phyloP scores from a whole-genome alignment of 1,140 invertebrate genomes.

The Lepidurus couesii region DNA sequence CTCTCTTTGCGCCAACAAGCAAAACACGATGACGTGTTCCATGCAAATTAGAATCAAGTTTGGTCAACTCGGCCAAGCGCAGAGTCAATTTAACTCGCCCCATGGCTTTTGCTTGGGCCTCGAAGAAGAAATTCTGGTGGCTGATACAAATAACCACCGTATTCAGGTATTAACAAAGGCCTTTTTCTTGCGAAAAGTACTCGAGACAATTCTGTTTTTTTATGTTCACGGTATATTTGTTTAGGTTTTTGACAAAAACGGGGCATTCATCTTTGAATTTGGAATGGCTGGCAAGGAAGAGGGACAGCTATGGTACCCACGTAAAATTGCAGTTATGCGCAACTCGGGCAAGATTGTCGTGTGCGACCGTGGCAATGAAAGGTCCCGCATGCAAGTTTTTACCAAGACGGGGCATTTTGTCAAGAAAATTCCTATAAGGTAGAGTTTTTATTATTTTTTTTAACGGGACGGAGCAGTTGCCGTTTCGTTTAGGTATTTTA shows the following conservation, averaged over 20 bases:
- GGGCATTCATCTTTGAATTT: slow-evolving; percentile 81
- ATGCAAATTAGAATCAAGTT: slow-evolving; percentile 90
- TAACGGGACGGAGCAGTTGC: not conserved
- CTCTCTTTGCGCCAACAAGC: not conserved
- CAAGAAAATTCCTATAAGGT: slow-evolving; percentile 78
- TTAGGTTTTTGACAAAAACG: slow-evolving; percentile 82
- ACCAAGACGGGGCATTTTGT: slow-evolving; percentile 52
- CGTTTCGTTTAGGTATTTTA: slow-evolving; percentile 25
- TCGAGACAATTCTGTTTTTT: slow-evolving; percentile 25
- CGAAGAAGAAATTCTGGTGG: slow-evolving; percentile 91
- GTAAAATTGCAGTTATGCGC: slow-evolving; percentile 88
- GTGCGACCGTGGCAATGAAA: slow-evolving; percentile 91
- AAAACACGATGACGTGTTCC: slow-evolving; percentile 43
- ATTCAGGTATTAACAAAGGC: slow-evolving; percentile 55
- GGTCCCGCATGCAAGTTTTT: slow-evolving; percentile 93
- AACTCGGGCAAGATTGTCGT: slow-evolving; percentile 86
- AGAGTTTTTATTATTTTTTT: slow-evolving; percentile 22
- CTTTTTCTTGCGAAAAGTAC: slow-evolving; percentile 25
- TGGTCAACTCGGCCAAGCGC: slow-evolving; percentile 81
- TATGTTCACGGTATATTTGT: slow-evolving; percentile 30
- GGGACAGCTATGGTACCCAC: slow-evolving; percentile 92
- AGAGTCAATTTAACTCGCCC: slow-evolving; percentile 91
- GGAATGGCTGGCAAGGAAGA: slow-evolving; percentile 87
- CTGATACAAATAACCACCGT: slow-evolving; percentile 93
- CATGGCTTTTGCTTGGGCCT: slow-evolving; percentile 92